Conservation (phyloP, 2,888 invertebrate species). For the Thera britannica region DNA sequence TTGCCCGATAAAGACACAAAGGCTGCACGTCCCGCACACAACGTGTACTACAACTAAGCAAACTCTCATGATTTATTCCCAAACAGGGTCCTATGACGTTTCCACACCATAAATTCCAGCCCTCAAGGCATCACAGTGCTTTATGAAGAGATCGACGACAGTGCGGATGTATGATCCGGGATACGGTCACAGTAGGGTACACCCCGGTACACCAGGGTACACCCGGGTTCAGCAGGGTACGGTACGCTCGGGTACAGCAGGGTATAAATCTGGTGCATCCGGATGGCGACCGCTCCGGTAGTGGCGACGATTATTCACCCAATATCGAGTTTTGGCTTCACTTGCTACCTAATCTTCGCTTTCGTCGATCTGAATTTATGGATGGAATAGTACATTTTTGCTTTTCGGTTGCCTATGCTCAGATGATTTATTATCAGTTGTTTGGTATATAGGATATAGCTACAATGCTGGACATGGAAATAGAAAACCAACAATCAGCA, state of each 20-base stretch:
- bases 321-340: constrained; percentile 85
- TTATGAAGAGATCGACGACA: constrained; percentile 79
- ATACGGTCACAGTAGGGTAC: constrained; percentile 61
- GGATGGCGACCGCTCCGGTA: constrained; percentile 81
- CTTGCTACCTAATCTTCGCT: constrained; percentile 82
- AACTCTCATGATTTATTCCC: constrained; percentile 79
- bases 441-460: neutral
- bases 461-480: constrained; percentile 2
- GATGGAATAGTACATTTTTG: constrained; percentile 40
- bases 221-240: constrained; percentile 12
- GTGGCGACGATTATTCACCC: constrained; percentile 84
- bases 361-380: constrained; percentile 76
- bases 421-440: constrained; percentile 12
- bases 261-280: constrained; percentile 83
- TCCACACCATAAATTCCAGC: constrained; percentile 81
- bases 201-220: constrained; percentile 48
- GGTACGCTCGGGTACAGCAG: constrained; percentile 48
- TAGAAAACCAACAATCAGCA: neutral
- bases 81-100: constrained; percentile 80
- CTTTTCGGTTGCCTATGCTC: constrained; percentile 33
- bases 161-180: constrained; percentile 59
- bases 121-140: constrained; percentile 82
- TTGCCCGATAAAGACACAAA: constrained; percentile 48
- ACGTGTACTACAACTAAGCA: constrained; percentile 53
- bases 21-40: constrained; percentile 54